Evolutionary conservation across 2,797 vertebrate species (phyloP).

Genomic region (Benthosema pterotum): DNA sequence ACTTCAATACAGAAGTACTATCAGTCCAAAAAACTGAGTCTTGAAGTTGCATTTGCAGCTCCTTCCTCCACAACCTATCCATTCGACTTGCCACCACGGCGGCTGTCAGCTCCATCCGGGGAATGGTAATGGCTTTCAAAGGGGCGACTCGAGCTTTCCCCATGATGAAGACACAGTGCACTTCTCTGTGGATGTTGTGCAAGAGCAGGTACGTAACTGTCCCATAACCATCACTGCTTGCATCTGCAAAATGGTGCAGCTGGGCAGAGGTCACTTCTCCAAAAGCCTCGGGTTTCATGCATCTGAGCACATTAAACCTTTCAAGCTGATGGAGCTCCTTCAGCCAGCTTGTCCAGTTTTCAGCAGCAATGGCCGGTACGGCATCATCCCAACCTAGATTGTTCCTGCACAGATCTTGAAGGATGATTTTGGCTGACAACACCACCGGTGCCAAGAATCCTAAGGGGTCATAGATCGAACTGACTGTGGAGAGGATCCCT

Average conservation of each 20-base stretch:
- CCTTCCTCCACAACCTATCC: too few species aligned
- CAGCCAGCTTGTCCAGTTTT: not conserved
- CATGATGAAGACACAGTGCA: too few species aligned
- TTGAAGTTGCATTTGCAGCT: too few species aligned
- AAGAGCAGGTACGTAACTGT: not conserved
- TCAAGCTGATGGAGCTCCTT: not conserved
- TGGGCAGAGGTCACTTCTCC: conserved; percentile 5
- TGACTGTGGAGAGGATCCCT: conserved; percentile 18
- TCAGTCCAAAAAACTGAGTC: too few species aligned
- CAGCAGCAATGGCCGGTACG: too few species aligned
- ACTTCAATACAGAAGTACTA: too few species aligned
- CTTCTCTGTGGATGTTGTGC: conserved; percentile 1
- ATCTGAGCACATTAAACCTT: not conserved
- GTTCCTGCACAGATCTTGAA: not conserved
- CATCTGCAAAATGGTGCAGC: conserved; percentile 30
- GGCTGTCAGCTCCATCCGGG: too few species aligned
- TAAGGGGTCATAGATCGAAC: conserved; percentile 11
- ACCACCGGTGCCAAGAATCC: conserved; percentile 1
- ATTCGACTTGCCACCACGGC: too few species aligned
- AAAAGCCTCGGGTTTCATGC: conserved; percentile 11
- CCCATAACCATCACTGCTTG: conserved; percentile 2
- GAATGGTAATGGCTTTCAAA: too few species aligned
- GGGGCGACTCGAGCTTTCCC: too few species aligned
- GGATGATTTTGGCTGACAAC: conserved; percentile 11
- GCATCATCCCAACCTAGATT: too few species aligned